Conservation (phyloP, 2,113 vertebrate species). For the Ctenomys sociabilis region DNA sequence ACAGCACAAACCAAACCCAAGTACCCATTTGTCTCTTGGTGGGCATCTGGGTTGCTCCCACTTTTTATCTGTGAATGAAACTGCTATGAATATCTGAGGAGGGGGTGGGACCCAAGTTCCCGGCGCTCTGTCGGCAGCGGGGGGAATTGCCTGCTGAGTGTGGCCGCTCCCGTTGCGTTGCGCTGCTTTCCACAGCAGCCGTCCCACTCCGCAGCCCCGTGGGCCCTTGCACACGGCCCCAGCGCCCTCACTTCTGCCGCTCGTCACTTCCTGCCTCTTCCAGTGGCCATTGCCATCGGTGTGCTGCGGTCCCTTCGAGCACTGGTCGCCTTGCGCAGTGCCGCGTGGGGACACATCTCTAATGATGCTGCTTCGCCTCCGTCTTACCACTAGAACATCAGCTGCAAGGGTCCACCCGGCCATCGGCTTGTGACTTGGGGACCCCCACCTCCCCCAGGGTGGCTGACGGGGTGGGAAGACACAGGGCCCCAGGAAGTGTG, state of each 20-base stretch:
- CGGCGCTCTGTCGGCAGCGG: not conserved
- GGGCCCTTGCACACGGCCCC: accelerated
- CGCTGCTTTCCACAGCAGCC: not conserved
- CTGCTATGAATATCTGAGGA: not conserved
- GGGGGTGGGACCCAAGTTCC: not conserved
- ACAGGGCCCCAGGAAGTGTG: accelerated
- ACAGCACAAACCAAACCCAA: no score
- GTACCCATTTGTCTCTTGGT: not conserved
- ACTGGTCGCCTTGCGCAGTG: no score
- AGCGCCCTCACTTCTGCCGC: not conserved
- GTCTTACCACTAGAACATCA: not conserved
- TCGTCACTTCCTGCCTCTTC: not conserved
- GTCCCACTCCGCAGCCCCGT: not conserved
- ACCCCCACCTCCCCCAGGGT: accelerated
- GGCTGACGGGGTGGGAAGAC: not conserved
- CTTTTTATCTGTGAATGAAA: not conserved
- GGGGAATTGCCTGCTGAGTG: not conserved
- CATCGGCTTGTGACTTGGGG: not conserved
- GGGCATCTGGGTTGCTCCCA: not conserved
- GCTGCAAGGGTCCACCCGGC: not conserved
- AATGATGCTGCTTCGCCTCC: not conserved
- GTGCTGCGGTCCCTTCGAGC: not conserved
- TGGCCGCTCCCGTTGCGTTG: not conserved
- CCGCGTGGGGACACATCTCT: not conserved
- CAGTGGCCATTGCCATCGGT: not conserved